phyloP scores from a whole-genome alignment of 2,888 invertebrate genomes.

The Tetanocera ferruginea region DNA sequence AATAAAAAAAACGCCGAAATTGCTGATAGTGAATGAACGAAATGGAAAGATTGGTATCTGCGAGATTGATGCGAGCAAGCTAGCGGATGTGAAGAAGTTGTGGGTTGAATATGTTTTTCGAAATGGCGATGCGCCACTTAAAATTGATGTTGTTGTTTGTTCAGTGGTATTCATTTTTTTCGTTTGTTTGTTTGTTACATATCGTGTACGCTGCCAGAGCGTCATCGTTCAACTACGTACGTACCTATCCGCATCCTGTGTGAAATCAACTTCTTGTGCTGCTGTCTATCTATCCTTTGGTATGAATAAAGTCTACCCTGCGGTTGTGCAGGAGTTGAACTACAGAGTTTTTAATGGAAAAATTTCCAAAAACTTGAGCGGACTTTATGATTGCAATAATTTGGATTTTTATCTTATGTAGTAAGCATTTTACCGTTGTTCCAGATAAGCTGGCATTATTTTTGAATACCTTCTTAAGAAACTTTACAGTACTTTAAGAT shows the following conservation, averaged over 20 bases:
- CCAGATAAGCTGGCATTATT: too few species aligned
- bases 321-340: neutral
- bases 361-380: too few species aligned
- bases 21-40: constrained; percentile 33
- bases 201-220: neutral
- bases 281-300: constrained; percentile 1
- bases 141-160: constrained; percentile 52
- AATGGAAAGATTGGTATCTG: constrained; percentile 47
- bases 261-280: constrained; percentile 15
- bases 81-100: constrained; percentile 7
- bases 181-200: constrained; percentile 24
- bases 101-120: constrained; percentile 5
- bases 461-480: too few species aligned
- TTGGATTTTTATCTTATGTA: too few species aligned
- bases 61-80: constrained; percentile 42
- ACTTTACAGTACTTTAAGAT: too few species aligned
- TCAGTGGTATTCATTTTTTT: constrained; percentile 44
- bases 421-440: too few species aligned
- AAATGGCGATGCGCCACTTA: constrained; percentile 26
- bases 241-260: constrained; percentile 6
- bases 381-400: too few species aligned
- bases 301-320: neutral
- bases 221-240: constrained; percentile 19
- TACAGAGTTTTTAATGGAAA: too few species aligned
- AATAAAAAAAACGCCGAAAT: constrained; percentile 1